These are phyloP conservation scores for Dicerorhinus sumatrensis DNA, from an alignment of 2,113 vertebrate genomes.

Conservation along the genomic window DNA sequence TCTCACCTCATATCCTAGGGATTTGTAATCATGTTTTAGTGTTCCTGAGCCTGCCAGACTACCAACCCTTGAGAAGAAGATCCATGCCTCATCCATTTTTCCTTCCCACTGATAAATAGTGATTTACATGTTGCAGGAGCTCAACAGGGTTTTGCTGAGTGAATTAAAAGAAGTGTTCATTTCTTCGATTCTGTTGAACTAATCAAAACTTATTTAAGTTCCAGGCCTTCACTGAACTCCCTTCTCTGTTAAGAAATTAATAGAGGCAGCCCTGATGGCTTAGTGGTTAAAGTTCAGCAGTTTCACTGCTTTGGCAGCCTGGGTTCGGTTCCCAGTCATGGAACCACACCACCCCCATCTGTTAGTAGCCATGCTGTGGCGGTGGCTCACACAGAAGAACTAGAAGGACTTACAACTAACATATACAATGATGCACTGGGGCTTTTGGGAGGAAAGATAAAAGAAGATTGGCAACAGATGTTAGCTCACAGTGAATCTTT, in stretches of 20 bases:
- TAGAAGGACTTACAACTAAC: too few relatives aligned
- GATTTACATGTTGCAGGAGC: not conserved
- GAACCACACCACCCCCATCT: too few relatives aligned
- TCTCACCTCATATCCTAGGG: not conserved
- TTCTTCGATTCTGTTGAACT: not conserved
- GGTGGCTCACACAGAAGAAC: too few relatives aligned
- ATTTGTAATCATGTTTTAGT: too few relatives aligned
- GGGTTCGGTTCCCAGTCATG: too few relatives aligned
- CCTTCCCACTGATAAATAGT: not conserved
- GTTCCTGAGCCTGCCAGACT: not conserved
- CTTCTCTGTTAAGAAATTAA: conserved; percentile 37
- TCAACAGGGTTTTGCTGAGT: not conserved
- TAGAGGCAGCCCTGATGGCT: not conserved
- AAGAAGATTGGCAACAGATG: too few relatives aligned
- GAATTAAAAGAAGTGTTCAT: not conserved
- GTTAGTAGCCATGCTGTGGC: too few relatives aligned
- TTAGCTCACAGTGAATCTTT: too few relatives aligned
- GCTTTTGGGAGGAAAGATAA: too few relatives aligned
- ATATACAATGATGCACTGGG: too few relatives aligned
- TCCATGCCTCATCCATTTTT: not conserved
- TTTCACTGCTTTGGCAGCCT: too few relatives aligned
- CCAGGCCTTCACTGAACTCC: not conserved
- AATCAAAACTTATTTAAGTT: not conserved
- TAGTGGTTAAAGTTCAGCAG: too few relatives aligned
- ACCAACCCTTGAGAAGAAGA: not conserved